Conservation (phyloP, 2,797 vertebrate species). For the Bradypus variegatus region DNA sequence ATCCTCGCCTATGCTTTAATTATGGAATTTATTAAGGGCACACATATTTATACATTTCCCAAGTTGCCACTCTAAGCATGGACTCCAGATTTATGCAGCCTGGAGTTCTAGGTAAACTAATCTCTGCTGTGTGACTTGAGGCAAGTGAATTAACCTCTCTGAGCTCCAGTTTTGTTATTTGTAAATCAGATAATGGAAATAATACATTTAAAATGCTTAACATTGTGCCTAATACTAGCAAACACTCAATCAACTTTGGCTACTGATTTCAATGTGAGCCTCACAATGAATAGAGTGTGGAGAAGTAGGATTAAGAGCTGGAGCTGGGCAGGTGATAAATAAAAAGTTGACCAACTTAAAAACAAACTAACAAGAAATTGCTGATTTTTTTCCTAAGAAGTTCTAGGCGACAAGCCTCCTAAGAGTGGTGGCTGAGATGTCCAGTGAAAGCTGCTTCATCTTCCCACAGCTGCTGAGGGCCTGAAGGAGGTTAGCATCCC, state of each 20-base stretch:
- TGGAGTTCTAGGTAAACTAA: neutral
- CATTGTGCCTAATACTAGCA: rapidly evolving
- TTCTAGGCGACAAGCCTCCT: neutral
- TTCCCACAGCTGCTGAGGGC: neutral
- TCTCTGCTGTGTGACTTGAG: neutral
- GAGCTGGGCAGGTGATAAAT: no score
- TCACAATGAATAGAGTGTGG: rapidly evolving
- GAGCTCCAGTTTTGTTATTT: neutral
- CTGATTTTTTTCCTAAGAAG: neutral
- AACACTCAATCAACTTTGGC: rapidly evolving
- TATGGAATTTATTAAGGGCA: neutral
- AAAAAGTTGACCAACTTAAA: neutral
- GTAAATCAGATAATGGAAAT: neutral
- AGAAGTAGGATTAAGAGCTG: neutral
- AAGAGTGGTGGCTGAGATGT: no score
- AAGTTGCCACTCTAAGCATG: neutral
- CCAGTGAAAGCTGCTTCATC: neutral
- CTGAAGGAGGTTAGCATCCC: neutral
- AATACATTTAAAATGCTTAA: rapidly evolving
- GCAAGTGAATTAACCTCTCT: neutral
- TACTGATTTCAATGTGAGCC: rapidly evolving
- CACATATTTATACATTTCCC: neutral
- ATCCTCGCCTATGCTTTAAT: neutral
- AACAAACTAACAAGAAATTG: neutral
- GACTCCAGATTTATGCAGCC: neutral